These are phyloP conservation scores for Cassiopea xamachana DNA, from an alignment of 30 jellyfish, hydroid and myxozoan genomes.

Conservation along the genomic window DNA sequence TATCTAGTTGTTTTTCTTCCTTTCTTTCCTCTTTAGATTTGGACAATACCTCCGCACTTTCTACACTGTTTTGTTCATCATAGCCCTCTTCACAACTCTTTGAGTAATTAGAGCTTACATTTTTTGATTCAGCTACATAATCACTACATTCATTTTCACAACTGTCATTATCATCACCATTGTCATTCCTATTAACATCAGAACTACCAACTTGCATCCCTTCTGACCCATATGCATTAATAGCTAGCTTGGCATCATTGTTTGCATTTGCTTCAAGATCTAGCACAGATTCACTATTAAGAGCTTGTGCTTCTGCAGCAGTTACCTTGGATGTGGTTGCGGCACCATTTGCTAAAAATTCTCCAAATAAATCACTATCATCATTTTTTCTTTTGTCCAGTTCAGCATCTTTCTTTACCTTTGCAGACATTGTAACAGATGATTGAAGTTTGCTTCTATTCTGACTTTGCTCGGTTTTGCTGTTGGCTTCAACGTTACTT, in stretches of 20 bases:
- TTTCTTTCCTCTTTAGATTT: background rate
- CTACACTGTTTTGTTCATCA: background rate
- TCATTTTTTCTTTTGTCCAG: background rate
- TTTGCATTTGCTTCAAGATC: too few species aligned
- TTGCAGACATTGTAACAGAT: too few species aligned
- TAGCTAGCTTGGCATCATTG: too few species aligned
- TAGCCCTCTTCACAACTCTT: background rate
- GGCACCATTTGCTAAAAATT: background rate
- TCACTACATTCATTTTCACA: background rate
- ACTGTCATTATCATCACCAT: conserved; percentile 1
- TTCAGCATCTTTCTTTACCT: background rate
- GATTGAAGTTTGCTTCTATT: too few species aligned
- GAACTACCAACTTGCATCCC: background rate
- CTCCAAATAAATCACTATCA: background rate
- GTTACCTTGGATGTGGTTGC: background rate
- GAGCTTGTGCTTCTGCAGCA: background rate
- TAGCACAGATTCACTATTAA: background rate
- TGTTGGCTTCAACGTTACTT: background rate
- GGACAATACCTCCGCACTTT: background rate
- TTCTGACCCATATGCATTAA: too few species aligned
- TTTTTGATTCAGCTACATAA: background rate
- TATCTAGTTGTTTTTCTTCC: background rate
- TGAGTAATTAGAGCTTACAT: background rate
- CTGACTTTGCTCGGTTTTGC: too few species aligned
- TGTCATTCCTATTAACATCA: background rate